Base-by-base conservation (phyloP, 2,113 vertebrate species). In the Cebus imitator region DNA sequence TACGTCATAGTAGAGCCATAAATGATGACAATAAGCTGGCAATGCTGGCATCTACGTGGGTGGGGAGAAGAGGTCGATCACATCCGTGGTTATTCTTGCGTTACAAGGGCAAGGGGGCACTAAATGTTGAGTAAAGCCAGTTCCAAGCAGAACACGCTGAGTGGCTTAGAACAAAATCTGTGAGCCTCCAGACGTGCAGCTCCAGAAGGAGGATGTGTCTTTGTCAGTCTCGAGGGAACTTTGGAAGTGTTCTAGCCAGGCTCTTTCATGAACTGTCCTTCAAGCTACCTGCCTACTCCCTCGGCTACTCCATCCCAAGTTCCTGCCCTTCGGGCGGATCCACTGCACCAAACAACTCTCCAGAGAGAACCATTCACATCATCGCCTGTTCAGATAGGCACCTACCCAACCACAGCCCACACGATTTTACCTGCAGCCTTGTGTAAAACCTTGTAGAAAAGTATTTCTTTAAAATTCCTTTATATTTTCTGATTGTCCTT, bases 371-470 rank as follows among this genome's bases (percentile, higher is more conserved):
- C 0, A 0, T 1, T 11, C 7, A 2, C 5, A 1, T 23, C 3
- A 2, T 5, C 1, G 0, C 10, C 37, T 61, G 52, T 52, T 25
- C 3, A 4, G 27, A 30, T 13, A 1, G 18, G 0, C 0, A 0
- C 37, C 35, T 2, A 0, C 10, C 8, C 0, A 32, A 5, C 11
- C 52, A 21, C 2, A 40, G 14, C 2, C 16, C 25, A 0, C 32
- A 6, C 0, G 35, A 40, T 5, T 30, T 4, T 4, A 4, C 0
- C 6, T 40, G 4, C 3, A 50, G 11, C 35, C 8, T n/a, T 32
- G 0, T 1, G 0, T 35, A 8, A 45, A 21, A 8, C 7, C 61
- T 50, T 75, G 9, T 1, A 66, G 84, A 13, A 37, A 84, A 9
- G 37, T 5, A 35, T 21, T 27, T 73, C 45, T 78, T 45, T 84